Evolutionary conservation across 2,888 invertebrate species (phyloP).

Genomic region (Tetheella fluctuosa): DNA sequence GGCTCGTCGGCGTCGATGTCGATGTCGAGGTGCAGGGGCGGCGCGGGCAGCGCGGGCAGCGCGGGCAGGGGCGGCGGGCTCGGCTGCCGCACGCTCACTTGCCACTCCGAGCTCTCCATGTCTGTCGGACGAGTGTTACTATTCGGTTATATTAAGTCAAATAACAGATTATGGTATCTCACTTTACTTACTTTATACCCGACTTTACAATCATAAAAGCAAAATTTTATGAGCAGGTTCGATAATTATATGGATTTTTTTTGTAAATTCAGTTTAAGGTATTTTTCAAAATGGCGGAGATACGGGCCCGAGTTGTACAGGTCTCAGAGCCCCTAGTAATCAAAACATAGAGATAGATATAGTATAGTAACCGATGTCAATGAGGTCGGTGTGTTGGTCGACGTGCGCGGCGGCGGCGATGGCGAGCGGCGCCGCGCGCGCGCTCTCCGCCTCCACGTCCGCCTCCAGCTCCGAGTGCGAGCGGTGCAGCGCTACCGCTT

Average conservation of each 20-base stretch:
- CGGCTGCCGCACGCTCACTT: conserved; percentile 39
- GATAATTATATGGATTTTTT: too few relatives aligned
- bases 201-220: too few relatives aligned
- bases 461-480: conserved; percentile 52
- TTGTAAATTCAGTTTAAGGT: too few relatives aligned
- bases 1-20: conserved; percentile 23
- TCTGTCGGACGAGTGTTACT: conserved; percentile 34
- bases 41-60: conserved; percentile 42
- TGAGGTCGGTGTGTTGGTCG: conserved; percentile 35
- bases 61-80: conserved; percentile 18
- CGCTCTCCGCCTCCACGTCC: conserved; percentile 1
- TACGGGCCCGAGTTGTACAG: too few relatives aligned
- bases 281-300: too few relatives aligned
- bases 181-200: too few relatives aligned
- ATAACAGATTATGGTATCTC: too few relatives aligned
- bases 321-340: too few relatives aligned
- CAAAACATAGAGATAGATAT: background rate
- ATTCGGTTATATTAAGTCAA: too few relatives aligned
- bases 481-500: conserved; percentile 57
- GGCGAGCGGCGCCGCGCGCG: conserved; percentile 33
- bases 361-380: conserved; percentile 48
- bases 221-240: too few relatives aligned
- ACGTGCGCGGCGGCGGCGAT: conserved; percentile 35
- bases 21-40: conserved; percentile 28
- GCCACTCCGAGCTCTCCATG: conserved; percentile 55